Percentiles rank a stretch among this genome's conserved stretches.
These are phyloP conservation scores for Cyrtonyx montezumae DNA, from an alignment of 2,113 vertebrate genomes.

Conservation along the genomic window DNA sequence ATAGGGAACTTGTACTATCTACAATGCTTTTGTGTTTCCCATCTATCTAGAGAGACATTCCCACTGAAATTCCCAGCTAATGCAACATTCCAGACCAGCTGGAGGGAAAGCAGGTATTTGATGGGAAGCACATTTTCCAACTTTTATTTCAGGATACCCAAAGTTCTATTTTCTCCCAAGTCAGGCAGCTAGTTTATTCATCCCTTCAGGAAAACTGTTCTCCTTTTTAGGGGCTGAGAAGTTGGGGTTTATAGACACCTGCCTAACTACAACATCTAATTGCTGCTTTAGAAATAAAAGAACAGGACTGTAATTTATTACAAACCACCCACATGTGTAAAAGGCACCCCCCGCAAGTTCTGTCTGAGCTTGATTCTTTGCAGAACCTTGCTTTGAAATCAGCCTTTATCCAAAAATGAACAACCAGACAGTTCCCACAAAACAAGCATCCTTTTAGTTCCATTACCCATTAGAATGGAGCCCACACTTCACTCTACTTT, in stretches of 20 bases:
- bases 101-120: background rate
- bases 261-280: background rate
- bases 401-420: background rate
- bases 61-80: background rate
- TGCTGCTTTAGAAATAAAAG: slow-evolving; percentile 23
- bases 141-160: background rate
- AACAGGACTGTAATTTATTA: background rate
- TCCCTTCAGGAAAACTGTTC: background rate
- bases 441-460: background rate
- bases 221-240: background rate
- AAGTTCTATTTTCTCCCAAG: background rate
- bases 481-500: background rate
- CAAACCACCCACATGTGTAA: background rate
- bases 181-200: background rate
- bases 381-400: background rate
- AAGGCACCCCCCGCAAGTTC: background rate
- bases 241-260: background rate
- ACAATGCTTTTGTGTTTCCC: background rate
- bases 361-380: background rate
- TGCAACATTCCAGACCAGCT: background rate
- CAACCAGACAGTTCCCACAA: background rate
- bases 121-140: background rate
- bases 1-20: background rate
- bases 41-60: background rate
- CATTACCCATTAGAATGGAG: background rate